Evolutionary conservation across 2,113 vertebrate species (phyloP).

Genomic region (Sus scrofa): T2T-Sscrofa CM000813.6:5108501-5109000

Average conservation of each 20-base stretch:
- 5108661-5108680: too few species aligned
- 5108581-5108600: too few species aligned
- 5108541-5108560: background rate
- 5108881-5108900: conserved; percentile 87
- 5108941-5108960: conserved; percentile 92
- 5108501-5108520: background rate
- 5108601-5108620: too few species aligned
- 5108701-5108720: too few species aligned
- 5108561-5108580: background rate
- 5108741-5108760: too few species aligned
- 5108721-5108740: too few species aligned
- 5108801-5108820: too few species aligned
- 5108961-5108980: conserved; percentile 91
- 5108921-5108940: conserved; percentile 87
- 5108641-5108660: too few species aligned
- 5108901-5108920: conserved; percentile 91
- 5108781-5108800: too few species aligned
- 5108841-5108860: background rate
- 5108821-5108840: background rate
- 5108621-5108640: too few species aligned
- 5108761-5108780: too few species aligned
- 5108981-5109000: conserved; percentile 90
- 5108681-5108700: too few species aligned
- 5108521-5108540: background rate
- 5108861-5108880: background rate